A percentile compares a stretch with the other conserved stretches of the same genome.
Conservation (phyloP, 2,888 invertebrate genomes). For the Leptinotarsa peninsularis region DNA sequence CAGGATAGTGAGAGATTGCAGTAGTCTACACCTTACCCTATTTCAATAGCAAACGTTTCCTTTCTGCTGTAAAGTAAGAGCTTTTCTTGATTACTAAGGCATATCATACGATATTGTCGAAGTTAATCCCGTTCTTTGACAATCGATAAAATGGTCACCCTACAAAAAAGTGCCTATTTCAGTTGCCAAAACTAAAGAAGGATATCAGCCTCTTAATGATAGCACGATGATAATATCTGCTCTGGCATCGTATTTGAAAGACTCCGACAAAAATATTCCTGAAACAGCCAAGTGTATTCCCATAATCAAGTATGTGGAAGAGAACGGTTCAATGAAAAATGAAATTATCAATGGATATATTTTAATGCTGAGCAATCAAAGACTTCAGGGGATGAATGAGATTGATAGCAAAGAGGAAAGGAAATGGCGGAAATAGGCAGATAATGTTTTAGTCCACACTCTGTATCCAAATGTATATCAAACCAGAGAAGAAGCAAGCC, state of each 20-base stretch:
- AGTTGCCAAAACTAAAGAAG: conserved; percentile 78
- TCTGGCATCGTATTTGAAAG: conserved; percentile 80
- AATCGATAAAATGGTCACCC: conserved; percentile 91
- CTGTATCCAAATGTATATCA: conserved; percentile 98
- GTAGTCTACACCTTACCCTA: conserved; percentile 83
- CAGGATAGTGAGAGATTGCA: conserved; percentile 73
- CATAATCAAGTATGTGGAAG: conserved; percentile 75
- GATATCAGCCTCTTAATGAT: conserved; percentile 89
- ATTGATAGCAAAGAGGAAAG: conserved; percentile 65
- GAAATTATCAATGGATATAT: conserved; percentile 92
- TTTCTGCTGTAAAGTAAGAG: conserved; percentile 95
- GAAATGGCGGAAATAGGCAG: conserved; percentile 64
- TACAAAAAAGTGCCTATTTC: conserved; percentile 97
- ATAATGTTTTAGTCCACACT: conserved; percentile 80
- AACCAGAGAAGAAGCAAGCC: conserved; percentile 84
- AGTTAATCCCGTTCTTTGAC: conserved; percentile 94
- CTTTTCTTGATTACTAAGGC: conserved; percentile 91
- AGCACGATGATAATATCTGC: conserved; percentile 94
- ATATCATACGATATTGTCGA: conserved; percentile 96
- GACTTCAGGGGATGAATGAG: conserved; percentile 65
- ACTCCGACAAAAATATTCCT: conserved; percentile 71
- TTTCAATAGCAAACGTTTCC: conserved; percentile 99
- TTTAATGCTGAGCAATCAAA: conserved; percentile 79
- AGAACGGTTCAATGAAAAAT: conserved; percentile 74
- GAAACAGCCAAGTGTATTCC: conserved; percentile 86